Percentiles rank a stretch among this genome's conserved stretches.
Evolutionary conservation across 2,888 invertebrate genomes (phyloP).

Genomic region (Neoascia interrupta): DNA sequence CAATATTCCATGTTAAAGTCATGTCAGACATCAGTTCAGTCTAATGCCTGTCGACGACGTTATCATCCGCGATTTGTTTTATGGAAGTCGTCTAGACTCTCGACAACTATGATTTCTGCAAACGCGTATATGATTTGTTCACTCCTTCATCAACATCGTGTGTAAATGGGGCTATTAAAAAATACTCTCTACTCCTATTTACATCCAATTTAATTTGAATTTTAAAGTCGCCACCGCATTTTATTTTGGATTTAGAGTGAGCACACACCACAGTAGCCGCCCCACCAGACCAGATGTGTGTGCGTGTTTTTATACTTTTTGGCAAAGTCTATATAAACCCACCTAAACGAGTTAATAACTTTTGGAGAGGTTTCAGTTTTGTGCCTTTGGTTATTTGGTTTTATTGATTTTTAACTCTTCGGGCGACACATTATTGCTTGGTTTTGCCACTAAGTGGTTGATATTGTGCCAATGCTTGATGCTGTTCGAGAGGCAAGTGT

Average conservation of each 20-base stretch:
- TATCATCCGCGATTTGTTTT: background rate
- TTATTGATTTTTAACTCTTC: slow-evolving; percentile 39
- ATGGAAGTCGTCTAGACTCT: slow-evolving; percentile 7
- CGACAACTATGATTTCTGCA: too few species aligned
- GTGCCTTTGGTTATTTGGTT: background rate
- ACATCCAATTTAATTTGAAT: too few species aligned
- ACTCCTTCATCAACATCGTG: too few species aligned
- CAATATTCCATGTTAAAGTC: slow-evolving; percentile 27
- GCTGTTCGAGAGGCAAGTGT: slow-evolving; percentile 18
- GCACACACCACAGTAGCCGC: too few species aligned
- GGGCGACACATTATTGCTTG: slow-evolving; percentile 36
- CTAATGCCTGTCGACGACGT: background rate
- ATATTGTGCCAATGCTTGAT: background rate
- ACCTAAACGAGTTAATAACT: slow-evolving; percentile 38
- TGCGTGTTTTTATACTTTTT: background rate
- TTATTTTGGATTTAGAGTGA: too few species aligned
- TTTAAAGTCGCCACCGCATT: too few species aligned
- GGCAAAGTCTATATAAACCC: slow-evolving; percentile 14
- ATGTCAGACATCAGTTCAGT: slow-evolving; percentile 5
- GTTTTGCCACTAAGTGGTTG: slow-evolving; percentile 25
- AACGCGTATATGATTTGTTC: too few species aligned
- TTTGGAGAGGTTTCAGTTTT: slow-evolving; percentile 16
- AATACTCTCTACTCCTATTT: too few species aligned
- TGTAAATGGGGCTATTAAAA: too few species aligned
- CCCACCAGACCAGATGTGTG: too few species aligned